Conservation (phyloP, 2,888 invertebrate species). For the Drosophila tripunctata region DNA sequence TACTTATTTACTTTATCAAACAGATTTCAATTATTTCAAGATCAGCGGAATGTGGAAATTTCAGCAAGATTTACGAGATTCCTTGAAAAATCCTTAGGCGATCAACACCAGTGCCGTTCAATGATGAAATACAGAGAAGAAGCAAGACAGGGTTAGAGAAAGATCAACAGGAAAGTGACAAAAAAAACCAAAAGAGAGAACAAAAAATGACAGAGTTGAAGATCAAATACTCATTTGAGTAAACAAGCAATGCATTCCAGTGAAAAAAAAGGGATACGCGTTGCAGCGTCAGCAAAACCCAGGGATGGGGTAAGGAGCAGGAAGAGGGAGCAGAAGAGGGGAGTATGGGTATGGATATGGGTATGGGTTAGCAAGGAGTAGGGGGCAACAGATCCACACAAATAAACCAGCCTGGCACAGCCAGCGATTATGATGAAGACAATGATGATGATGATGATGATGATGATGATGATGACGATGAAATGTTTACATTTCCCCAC, state of each 20-base stretch:
- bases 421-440: constrained; percentile 65
- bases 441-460: constrained; percentile 70
- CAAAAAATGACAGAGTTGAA: constrained; percentile 41
- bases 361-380: not conserved
- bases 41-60: constrained; percentile 35
- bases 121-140: constrained; percentile 1
- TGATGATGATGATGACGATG: constrained; percentile 71
- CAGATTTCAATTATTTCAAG: constrained; percentile 6
- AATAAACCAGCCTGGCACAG: constrained; percentile 27
- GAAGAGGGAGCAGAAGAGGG: not conserved
- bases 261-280: constrained; percentile 72
- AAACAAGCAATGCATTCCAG: constrained; percentile 71
- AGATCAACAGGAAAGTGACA: constrained; percentile 44
- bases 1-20: constrained; percentile 8
- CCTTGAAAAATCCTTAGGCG: constrained; percentile 70
- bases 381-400: constrained; percentile 5
- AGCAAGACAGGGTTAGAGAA: not conserved
- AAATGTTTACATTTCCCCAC: constrained; percentile 79
- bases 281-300: constrained; percentile 34
- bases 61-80: constrained; percentile 36
- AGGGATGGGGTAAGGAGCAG: not conserved
- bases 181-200: constrained; percentile 24
- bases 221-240: constrained; percentile 76
- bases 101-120: constrained; percentile 45
- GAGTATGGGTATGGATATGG: not conserved